Evolutionary conservation across 1,140 invertebrate species (phyloP).

Genomic region (Pissodes strobi): DNA sequence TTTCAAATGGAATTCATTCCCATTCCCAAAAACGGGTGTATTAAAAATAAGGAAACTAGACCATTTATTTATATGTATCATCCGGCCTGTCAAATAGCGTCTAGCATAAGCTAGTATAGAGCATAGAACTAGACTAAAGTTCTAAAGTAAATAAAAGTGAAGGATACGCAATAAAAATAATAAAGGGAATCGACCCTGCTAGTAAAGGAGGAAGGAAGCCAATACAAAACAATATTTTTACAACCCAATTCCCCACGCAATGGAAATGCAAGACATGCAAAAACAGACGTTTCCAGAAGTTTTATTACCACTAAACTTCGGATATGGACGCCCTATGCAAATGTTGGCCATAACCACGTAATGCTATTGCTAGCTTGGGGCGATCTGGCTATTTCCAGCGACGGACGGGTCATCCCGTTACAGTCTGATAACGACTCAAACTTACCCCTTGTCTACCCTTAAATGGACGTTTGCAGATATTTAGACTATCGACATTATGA

Average conservation of each 20-base stretch:
- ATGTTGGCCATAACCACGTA: constrained; percentile 32
- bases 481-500: constrained; percentile 34
- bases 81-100: too few relatives aligned
- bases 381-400: constrained; percentile 21
- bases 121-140: too few relatives aligned
- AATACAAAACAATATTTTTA: constrained; percentile 18
- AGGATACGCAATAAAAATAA: too few relatives aligned
- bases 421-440: constrained; percentile 36
- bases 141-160: too few relatives aligned
- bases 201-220: not conserved
- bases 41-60: too few relatives aligned
- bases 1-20: too few relatives aligned
- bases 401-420: constrained; percentile 39
- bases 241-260: too few relatives aligned
- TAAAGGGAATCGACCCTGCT: too few relatives aligned
- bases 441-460: constrained; percentile 34
- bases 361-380: constrained; percentile 26
- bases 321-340: constrained; percentile 36
- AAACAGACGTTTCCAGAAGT: constrained; percentile 32
- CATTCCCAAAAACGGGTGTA: too few relatives aligned
- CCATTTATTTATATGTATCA: too few relatives aligned
- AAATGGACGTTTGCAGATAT: constrained; percentile 32
- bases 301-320: constrained; percentile 27
- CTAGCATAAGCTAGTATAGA: too few relatives aligned
- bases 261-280: constrained; percentile 30